Evolutionary conservation across 2,113 vertebrate genomes (phyloP).

Genomic region (Heloderma charlesbogerti): DNA sequence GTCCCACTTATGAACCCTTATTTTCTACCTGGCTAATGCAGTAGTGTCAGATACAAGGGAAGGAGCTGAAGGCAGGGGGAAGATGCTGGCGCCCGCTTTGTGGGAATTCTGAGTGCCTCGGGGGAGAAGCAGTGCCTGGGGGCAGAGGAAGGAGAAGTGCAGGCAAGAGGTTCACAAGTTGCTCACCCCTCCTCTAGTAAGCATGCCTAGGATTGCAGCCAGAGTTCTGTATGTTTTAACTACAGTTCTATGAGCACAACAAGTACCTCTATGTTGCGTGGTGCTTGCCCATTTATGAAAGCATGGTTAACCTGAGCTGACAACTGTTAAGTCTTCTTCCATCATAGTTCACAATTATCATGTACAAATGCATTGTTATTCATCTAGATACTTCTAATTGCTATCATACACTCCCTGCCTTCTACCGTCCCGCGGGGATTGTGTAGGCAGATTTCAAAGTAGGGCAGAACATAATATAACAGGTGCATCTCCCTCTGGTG

Average conservation of each 20-base stretch:
- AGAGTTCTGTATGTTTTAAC: neutral
- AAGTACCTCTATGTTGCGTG: neutral
- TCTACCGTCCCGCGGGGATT: neutral
- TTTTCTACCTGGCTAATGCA: neutral
- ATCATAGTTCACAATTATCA: neutral
- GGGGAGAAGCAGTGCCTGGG: neutral
- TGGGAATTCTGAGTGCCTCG: neutral
- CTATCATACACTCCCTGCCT: neutral
- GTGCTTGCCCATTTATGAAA: neutral
- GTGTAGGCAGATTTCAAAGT: slow-evolving; percentile 8
- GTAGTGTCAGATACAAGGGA: neutral
- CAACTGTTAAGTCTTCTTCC: neutral
- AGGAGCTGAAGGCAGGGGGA: neutral
- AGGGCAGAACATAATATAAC: neutral
- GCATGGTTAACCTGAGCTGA: neutral
- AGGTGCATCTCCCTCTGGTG: neutral
- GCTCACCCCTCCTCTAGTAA: neutral
- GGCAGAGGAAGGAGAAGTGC: neutral
- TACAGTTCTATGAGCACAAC: neutral
- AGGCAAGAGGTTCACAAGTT: neutral
- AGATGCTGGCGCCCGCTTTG: neutral
- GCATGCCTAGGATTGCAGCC: neutral
- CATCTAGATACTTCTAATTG: neutral
- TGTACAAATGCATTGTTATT: neutral
- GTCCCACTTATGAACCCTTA: neutral